Evolutionary conservation across 2,888 invertebrate species (phyloP), one percentile per base, ranked within the genome.

Genomic region (Drosophila austrosaltans): DNA sequence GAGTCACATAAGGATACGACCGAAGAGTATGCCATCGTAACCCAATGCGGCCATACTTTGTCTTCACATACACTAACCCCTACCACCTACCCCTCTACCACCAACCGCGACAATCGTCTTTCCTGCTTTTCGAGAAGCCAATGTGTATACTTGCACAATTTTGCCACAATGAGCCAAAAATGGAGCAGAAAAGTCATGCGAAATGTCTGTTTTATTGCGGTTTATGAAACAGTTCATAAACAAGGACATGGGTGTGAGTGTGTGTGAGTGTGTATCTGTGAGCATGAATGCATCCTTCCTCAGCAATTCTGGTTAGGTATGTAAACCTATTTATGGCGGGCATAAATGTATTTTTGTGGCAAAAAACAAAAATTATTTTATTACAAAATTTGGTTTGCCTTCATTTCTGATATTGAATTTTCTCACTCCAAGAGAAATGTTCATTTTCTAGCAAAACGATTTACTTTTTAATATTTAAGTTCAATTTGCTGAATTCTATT

Each of bases 191-290:
- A 53, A 66, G 72, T 36, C 36, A 22, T 58, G 84, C 70, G 72
- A 76, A 74, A 76, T 74, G 64, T 75, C 76, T 78, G 78, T 79
- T 83, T 87, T 83, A 83, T 82, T 83, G 87, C 87, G 82, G 87
- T 78, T 69, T 72, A 75, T 75, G 76, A 70, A 82, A 72, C 72
- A 79, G 83, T 87, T 83, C 82, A 87, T 87, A 83, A 84, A 87
- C 82, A 83, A 87, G 72, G 78, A 75, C 66, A 59, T 66, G 53
- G 40, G 66, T 32, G 65, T 72, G 73, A 20, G 59, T 44, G 53
- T 44, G 61, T 63, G 48, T 53, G 57, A 60, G 64, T 25, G 63
- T 57, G 42, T 61, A 58, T 68, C 32, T 62, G 54, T 56, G 28
- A 62, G 48, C 39, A 61, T 32, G 61, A 69, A 63, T 58, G 63